phyloP scores from a whole-genome alignment of 2,113 vertebrate species.

The Hyperoodon ampullatus region DNA sequence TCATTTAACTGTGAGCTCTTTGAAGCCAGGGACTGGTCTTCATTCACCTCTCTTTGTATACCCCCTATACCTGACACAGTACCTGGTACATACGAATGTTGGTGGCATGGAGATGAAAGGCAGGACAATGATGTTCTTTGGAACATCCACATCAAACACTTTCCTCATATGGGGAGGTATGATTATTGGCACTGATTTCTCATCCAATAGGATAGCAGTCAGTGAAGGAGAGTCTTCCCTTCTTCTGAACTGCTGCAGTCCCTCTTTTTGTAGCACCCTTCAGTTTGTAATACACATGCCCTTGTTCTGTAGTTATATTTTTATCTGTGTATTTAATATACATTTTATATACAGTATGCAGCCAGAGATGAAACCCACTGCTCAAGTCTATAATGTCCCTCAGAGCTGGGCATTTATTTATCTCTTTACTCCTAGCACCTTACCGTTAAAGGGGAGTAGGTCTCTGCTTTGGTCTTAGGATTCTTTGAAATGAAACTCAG shows the following conservation, averaged over 20 bases:
- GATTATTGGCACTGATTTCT: not conserved
- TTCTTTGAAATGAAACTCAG: constrained; percentile 35
- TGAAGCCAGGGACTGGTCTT: not conserved
- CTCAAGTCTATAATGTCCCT: not conserved
- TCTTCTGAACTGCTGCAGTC: not conserved
- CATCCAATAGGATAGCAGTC: not conserved
- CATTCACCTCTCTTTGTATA: not conserved
- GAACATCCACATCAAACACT: not conserved
- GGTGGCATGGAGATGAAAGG: not conserved
- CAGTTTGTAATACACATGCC: not conserved
- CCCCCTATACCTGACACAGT: not conserved
- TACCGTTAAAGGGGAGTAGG: not conserved
- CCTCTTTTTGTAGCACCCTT: not conserved
- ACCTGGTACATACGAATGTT: not conserved
- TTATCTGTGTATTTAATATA: not conserved
- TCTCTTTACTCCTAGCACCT: not conserved
- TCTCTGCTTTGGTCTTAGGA: constrained; percentile 5
- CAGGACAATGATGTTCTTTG: not conserved
- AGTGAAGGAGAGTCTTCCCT: not conserved
- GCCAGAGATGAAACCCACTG: not conserved
- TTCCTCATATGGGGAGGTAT: not conserved
- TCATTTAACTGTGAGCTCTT: not conserved
- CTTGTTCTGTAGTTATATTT: constrained; percentile 35
- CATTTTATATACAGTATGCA: not conserved
- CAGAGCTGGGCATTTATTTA: not conserved